Base-by-base conservation (phyloP, 2,797 vertebrate species). In the Characodon lateralis region DNA sequence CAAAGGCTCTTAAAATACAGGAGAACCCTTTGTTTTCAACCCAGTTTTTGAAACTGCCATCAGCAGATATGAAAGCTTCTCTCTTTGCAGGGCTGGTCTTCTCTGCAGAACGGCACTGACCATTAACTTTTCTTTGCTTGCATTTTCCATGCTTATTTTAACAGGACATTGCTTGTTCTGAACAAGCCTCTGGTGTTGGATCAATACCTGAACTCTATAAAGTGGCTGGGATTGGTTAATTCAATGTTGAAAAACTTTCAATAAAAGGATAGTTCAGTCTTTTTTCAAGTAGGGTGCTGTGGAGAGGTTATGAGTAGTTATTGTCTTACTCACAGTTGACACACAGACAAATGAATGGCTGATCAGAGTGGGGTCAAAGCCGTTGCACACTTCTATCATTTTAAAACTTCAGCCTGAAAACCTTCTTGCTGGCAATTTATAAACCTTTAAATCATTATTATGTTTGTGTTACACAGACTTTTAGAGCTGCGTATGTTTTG, bases 1-100 rank as follows among this genome's bases (percentile, higher is more conserved):
- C 65, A 73, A 61, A 76, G 73, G 43, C 24, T 66, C 80, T 78
- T 68, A 63, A 78, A 70, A 43, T 73, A 88, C 77, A 89, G 85
- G 77, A 66, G 71, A 59, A 82, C 76, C 73, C 61, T 80, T 83
- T 86, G 85, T 90, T 80, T 83, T 41, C 68, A 28, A 77, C 78
- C 71, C 71, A 78, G 73, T 80, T 81, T 46, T 26, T 46, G 28
- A 7, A 87, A 77, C 78, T 78, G 75, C 70, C 66, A 24, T 59
- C 51, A 76, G 59, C 28, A 24, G 46, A 82, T 72, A n/a, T 14
- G 1, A 56, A 76, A 66, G 69, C 73, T 76, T 56, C 26, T 39
- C 31, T 16, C 6, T 6, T 9, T 66, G 46, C 65, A 68, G 14
- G 10, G 55, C 55, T 20, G 43, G 7, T 18, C 28, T 79, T 65